Base-by-base conservation (phyloP, 2,797 vertebrate species). In the Premnoplex brunnescens region DNA sequence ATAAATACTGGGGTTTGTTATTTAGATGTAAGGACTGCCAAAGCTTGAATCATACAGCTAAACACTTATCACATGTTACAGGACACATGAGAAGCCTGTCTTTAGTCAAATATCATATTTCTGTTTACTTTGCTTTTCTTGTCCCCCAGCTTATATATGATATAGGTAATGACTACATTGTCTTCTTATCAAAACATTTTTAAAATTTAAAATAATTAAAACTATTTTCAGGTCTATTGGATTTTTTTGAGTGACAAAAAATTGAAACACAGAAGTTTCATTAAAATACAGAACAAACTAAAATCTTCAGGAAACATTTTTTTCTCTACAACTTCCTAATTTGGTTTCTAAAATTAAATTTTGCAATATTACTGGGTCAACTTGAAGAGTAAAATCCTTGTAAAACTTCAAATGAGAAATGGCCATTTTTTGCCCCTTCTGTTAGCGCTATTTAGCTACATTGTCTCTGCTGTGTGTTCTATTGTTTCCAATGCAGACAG, bases 101-200 rank as follows among this genome's bases (percentile, higher is more conserved):
- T 75, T 60, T 72, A 14, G 32, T 32, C 3, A 85, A 87, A 66
- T 30, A 14, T 3, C 7, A 5, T 36, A 18, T 78, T 77, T 66
- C 13, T 62, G 2, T 60, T 55, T 59, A 22, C 2, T 37, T 74
- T 24, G 7, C 0, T 16, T 8, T 39, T 74, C 37, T 20, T 46
- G 2, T 54, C 9, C 6, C 5, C 2, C 2, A 4, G 9, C 41
- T 85, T 72, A 46, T 71, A 28, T 28, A 43, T 2, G 0, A 36
- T n/a, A 46, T 11, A 7, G 9, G 12, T 51, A 58, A 64, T 41
- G 26, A 56, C 7, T 49, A 8, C 1, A 18, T 49, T 85, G 91
- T 19, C 14, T 72, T 51, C 43, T 80, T 48, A 63, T 0, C 7
- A 48, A 46, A 68, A 39, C 0, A 15, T 28, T 62, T 78, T 79